Evolutionary conservation across 2,888 invertebrate genomes (phyloP), one percentile per base, ranked within the genome.

Genomic region (Chymomyza caudatula): DNA sequence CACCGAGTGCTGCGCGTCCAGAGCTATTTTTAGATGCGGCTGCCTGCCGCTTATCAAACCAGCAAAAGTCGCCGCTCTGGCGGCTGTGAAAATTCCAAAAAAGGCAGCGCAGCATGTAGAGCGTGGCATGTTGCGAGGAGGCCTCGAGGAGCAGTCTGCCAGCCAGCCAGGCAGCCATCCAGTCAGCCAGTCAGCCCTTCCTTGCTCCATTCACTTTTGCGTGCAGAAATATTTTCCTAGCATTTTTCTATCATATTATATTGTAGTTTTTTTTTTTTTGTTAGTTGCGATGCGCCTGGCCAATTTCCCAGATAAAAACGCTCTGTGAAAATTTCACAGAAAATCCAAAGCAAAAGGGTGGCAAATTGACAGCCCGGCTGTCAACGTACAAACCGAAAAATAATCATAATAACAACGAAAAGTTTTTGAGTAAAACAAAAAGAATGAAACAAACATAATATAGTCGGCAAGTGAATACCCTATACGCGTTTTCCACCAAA

Each of bases 11-110:
- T n/a, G n/a, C n/a, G n/a, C n/a, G n/a, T 22, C 20, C 13, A 51
- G 60, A 6, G 64, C 75, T 75, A 75, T 75, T 75, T 75, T 55
- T 75, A 75, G 75, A 67, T 43, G 43, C 57, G 23, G 17, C n/a
- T 43, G 29, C 52, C 57, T 25, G 49, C 54, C 65, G 42, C 52
- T 59, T 55, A 29, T 22, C 13, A n/a, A 25, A 20, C 53, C 22
- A 37, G 23, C 1, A 44, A 5, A 42, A 17, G 43, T 72, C 76
- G 76, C 76, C 76, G 71, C 69, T 69, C 60, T 76, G 76, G 74
- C 76, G 76, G 74, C 69, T 74, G 76, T 71, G 68, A 74, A 74
- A 78, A 77, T 77, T 77, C 77, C 74, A 77, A 76, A 77, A 77
- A 76, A 73, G 77, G 77, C 73, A 74, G 75, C 68, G 75, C 68